Conservation (phyloP, 2,113 vertebrate genomes). For the Pygoscelis adeliae region DNA sequence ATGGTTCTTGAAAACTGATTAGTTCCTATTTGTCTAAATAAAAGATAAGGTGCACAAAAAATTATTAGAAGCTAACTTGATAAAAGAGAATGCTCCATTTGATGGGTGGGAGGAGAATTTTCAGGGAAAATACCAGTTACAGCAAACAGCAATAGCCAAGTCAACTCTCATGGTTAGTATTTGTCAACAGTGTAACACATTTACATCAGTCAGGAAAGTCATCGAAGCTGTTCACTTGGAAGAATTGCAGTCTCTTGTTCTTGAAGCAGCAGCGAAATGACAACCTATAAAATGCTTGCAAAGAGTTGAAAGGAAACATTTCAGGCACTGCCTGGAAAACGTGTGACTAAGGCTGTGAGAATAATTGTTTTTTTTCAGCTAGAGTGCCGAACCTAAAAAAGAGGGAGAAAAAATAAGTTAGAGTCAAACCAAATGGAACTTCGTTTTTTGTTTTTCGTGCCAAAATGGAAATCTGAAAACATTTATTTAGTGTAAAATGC, state of each 20-base stretch:
- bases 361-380: conserved; percentile 61
- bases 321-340: conserved; percentile 58
- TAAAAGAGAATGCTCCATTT: background rate
- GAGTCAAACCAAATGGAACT: conserved; percentile 69
- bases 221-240: conserved; percentile 62
- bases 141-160: conserved; percentile 45
- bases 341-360: conserved; percentile 70
- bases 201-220: conserved; percentile 61
- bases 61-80: background rate
- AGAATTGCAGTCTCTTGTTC: conserved; percentile 57
- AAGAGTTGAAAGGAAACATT: conserved; percentile 68
- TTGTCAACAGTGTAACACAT: conserved; percentile 65
- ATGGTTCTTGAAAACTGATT: background rate
- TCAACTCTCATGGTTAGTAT: conserved; percentile 51
- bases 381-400: conserved; percentile 62
- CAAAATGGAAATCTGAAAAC: conserved; percentile 72
- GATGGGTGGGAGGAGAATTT: conserved; percentile 19
- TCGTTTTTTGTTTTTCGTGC: conserved; percentile 62
- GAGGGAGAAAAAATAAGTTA: conserved; percentile 58
- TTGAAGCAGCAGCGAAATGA: conserved; percentile 61
- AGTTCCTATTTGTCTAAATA: background rate
- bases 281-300: conserved; percentile 69
- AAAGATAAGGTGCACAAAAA: background rate
- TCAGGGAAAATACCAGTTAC: conserved; percentile 39
- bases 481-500: conserved; percentile 73